Evolutionary conservation across 2,888 invertebrate genomes (phyloP).

Genomic region (Tribolium freemani): DNA sequence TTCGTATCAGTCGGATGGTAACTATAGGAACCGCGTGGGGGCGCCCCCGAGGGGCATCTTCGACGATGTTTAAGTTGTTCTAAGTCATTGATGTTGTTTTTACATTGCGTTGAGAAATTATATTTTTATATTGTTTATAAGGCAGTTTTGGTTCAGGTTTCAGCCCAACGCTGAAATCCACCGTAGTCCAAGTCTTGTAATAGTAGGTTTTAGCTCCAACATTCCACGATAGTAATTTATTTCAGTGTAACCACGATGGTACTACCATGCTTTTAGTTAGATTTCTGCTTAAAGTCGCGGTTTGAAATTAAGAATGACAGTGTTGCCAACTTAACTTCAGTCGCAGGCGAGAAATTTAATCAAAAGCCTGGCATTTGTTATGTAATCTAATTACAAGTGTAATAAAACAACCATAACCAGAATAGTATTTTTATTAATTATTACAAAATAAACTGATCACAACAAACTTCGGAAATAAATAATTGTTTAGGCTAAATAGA

Average conservation of each 20-base stretch:
- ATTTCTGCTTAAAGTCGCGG: no score
- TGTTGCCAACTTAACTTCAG: no score
- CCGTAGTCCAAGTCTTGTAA: neutral
- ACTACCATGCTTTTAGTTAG: no score
- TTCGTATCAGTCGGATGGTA: slow-evolving; percentile 64
- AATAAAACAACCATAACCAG: slow-evolving; percentile 10
- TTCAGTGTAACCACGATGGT: neutral
- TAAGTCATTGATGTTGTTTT: slow-evolving; percentile 32
- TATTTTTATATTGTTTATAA: slow-evolving; percentile 37
- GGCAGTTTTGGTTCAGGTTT: neutral
- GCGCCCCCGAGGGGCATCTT: slow-evolving; percentile 85
- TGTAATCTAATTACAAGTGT: slow-evolving; percentile 7
- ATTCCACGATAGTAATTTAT: slow-evolving; percentile 9
- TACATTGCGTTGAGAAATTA: slow-evolving; percentile 20
- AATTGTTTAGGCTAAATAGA: slow-evolving; percentile 68
- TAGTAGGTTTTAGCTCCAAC: neutral
- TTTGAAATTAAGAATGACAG: no score
- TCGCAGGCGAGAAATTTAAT: no score
- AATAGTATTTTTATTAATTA: slow-evolving; percentile 8
- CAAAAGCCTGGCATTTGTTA: neutral
- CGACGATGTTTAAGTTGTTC: slow-evolving; percentile 79
- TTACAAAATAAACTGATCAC: slow-evolving; percentile 20
- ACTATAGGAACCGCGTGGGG: slow-evolving; percentile 69
- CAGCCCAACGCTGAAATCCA: neutral
- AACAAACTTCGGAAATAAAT: slow-evolving; percentile 14